phyloP scores from a whole-genome alignment of 2,113 vertebrate genomes.

The Mormyrus iriodes region DNA sequence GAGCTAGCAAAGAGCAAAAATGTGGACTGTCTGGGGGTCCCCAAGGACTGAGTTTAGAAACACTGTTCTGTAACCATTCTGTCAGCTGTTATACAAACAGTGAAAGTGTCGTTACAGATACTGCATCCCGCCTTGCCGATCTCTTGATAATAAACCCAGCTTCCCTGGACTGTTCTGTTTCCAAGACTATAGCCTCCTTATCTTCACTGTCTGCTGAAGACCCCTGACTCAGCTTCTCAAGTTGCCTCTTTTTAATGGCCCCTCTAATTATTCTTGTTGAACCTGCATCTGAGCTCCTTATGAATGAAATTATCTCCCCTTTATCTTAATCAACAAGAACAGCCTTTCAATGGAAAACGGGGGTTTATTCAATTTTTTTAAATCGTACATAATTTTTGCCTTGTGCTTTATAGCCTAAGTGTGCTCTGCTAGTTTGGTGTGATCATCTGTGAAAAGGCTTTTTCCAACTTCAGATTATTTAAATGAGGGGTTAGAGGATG shows the following conservation, averaged over 20 bases:
- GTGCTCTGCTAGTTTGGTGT: not conserved
- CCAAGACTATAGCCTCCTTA: not conserved
- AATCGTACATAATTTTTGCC: slow-evolving; percentile 3
- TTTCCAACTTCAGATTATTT: not conserved
- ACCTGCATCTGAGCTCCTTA: not conserved
- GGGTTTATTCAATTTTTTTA: slow-evolving; percentile 8
- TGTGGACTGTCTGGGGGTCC: not conserved
- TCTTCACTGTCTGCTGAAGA: not conserved
- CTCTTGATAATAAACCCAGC: not conserved
- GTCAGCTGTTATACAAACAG: not conserved
- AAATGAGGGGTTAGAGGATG: not conserved
- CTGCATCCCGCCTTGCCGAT: not conserved
- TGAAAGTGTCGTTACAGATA: not conserved
- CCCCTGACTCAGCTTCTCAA: not conserved
- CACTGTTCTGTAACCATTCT: not conserved
- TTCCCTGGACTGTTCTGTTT: not conserved
- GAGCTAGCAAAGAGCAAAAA: not conserved
- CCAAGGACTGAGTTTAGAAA: not conserved
- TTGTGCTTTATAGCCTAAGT: not conserved
- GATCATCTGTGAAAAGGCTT: slow-evolving; percentile 3
- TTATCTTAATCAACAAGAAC: not conserved
- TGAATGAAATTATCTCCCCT: not conserved
- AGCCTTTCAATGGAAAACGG: not conserved
- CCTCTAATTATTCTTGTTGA: not conserved
- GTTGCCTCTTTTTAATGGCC: not conserved